Evolutionary conservation across 2,113 vertebrate species (phyloP).

Genomic region (Macquaria ambigua): DNA sequence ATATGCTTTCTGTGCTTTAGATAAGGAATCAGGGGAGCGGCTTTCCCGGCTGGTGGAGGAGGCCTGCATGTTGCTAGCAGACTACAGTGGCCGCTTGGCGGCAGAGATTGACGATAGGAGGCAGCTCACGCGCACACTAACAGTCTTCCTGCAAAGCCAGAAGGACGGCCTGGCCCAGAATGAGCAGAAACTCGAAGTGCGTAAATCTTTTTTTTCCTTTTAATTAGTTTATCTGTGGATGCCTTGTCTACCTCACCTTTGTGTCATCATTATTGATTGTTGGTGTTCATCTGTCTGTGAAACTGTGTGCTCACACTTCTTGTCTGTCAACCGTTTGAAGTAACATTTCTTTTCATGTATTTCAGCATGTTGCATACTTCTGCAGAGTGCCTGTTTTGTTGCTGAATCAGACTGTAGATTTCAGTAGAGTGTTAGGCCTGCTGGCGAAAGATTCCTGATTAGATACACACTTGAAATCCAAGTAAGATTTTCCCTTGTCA

Average conservation of each 20-base stretch:
- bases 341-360: conserved; percentile 21
- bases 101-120: conserved; percentile 98
- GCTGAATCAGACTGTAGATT: neutral
- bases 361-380: conserved; percentile 25
- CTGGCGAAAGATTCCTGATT: neutral
- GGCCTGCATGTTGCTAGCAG: conserved; percentile 97
- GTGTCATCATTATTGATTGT: neutral
- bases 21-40: conserved; percentile 85
- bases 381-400: neutral
- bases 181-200: conserved; percentile 99
- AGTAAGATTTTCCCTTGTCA: neutral
- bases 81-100: conserved; percentile 98
- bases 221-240: neutral
- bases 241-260: conserved; percentile 19
- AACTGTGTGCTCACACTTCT: neutral
- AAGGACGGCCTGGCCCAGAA: conserved; percentile 97
- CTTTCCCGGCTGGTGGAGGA: conserved; percentile 89
- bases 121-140: conserved; percentile 95
- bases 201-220: conserved; percentile 83
- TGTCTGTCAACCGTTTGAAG: conserved; percentile 7
- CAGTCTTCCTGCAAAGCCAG: conserved; percentile 95
- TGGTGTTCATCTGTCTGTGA: neutral
- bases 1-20: conserved; percentile 60
- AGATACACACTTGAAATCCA: neutral
- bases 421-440: neutral